Evolutionary conservation across 1,140 invertebrate species (phyloP), one percentile per base, ranked within the genome.

Genomic region (Probaryconus sp.): DNA sequence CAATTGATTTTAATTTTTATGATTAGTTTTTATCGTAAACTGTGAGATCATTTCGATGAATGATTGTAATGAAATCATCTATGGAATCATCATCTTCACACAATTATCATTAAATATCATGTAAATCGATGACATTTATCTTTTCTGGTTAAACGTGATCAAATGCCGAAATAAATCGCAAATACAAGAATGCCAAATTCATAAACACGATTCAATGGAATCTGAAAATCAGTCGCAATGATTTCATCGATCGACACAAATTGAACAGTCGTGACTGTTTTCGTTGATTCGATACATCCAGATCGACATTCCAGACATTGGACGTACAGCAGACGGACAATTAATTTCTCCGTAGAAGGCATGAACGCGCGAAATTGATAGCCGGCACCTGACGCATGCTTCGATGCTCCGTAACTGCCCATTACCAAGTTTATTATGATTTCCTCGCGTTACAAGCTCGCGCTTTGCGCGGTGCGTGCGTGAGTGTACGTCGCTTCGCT

Each of bases 401-500:
- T 40, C 28, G 61, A 51, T 65, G 71, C 76, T 48, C 72, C 70
- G 77, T 81, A 83, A 83, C 81, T 79, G 73, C 76, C 81, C 74
- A 82, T 83, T 82, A 83, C 79, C 73, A 74, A 79, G 69, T 83
- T 84, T 83, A 82, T 83, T 82, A 80, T 81, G 81, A 76, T 84
- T 83, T 81, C 77, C 68, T 70, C 64, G 72, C 47, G 58, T 67
- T 77, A 68, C 48, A 56, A 58, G 55, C 73, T 63, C 58, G 69
- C 68, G 48, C 72, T 65, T 76, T 56, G 69, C 28, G 16, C 33
- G 24, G 48, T 11, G 6, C 47, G 68, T 60, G 47, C 58, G 45
- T 53, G 58, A 21, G 18, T 65, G 33, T 55, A 40, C 56, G 55
- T 61, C 20, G 20, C 71, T 38, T 20, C 53, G 28, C 35, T 50